Conservation (phyloP, 2,797 vertebrate genomes). For the Leontopithecus rosalia region DNA sequence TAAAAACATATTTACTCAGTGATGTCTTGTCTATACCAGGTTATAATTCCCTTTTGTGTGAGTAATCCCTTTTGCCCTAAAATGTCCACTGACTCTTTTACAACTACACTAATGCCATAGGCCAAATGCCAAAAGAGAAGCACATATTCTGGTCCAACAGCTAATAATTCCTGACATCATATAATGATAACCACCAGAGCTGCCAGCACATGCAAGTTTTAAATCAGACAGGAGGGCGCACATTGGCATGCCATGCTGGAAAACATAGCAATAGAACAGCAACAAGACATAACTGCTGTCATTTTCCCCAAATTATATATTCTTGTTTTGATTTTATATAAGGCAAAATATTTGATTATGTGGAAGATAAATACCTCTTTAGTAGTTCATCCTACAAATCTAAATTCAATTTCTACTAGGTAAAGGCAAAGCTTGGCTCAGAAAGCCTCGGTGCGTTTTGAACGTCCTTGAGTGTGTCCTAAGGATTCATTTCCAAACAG, state of each 20-base stretch:
- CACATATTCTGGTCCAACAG: not conserved
- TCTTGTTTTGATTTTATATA: not conserved
- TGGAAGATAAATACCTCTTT: not conserved
- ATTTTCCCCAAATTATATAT: not conserved
- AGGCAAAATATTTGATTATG: not conserved
- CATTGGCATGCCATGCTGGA: not conserved
- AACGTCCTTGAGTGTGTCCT: constrained; percentile 80
- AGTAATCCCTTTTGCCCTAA: not conserved
- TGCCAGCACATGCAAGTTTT: not conserved
- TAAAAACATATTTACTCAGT: not conserved
- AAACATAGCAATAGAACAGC: not conserved
- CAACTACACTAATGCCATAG: not conserved
- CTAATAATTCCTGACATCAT: constrained; percentile 46
- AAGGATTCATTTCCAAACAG: constrained; percentile 79
- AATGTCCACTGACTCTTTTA: not conserved
- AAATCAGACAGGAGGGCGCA: not conserved
- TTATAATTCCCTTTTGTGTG: not conserved
- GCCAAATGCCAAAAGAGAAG: constrained; percentile 41
- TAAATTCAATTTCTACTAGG: constrained; percentile 22
- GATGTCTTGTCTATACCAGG: not conserved
- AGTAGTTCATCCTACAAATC: not conserved
- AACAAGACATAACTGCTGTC: not conserved
- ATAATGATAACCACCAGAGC: not conserved
- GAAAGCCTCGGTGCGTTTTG: not conserved
- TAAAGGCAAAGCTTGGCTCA: constrained; percentile 19